Evolutionary conservation across 2,888 invertebrate genomes (phyloP).

Genomic region (Nephrotoma flavescens): DNA sequence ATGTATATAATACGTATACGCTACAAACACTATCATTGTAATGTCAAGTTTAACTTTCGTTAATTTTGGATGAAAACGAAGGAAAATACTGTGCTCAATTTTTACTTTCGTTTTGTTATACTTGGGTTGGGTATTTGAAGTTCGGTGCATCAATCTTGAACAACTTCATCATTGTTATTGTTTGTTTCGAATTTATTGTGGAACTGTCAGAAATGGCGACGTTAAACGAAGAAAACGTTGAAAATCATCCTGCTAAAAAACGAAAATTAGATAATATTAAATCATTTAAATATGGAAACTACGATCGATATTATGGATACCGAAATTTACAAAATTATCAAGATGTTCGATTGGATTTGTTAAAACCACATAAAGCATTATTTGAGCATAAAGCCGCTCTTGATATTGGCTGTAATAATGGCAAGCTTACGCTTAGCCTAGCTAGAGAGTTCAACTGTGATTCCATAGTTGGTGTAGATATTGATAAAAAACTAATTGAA

Average conservation of each 20-base stretch:
- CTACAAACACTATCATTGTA: too few species aligned
- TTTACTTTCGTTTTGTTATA: too few species aligned
- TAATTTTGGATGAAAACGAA: too few species aligned
- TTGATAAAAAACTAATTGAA: constrained; percentile 57
- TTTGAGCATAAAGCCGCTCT: constrained; percentile 60
- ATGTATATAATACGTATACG: too few species aligned
- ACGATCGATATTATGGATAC: constrained; percentile 63
- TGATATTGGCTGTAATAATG: constrained; percentile 83
- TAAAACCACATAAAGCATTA: constrained; percentile 45
- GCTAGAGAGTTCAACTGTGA: constrained; percentile 55
- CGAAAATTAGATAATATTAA: constrained; percentile 12
- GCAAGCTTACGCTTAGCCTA: constrained; percentile 61
- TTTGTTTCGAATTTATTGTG: background rate
- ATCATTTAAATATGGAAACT: constrained; percentile 26
- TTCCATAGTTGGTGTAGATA: constrained; percentile 67
- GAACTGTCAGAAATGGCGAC: background rate
- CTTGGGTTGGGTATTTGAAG: too few species aligned
- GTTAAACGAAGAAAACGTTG: background rate
- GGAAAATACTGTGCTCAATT: too few species aligned
- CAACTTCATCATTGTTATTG: background rate
- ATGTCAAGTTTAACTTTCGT: too few species aligned
- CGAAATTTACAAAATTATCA: constrained; percentile 49
- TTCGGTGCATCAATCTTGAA: background rate
- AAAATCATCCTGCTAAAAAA: background rate
- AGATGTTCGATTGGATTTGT: constrained; percentile 54